Evolutionary conservation across 1,140 invertebrate species (phyloP).

Genomic region (Brachionus asplanchnoidis): DNA sequence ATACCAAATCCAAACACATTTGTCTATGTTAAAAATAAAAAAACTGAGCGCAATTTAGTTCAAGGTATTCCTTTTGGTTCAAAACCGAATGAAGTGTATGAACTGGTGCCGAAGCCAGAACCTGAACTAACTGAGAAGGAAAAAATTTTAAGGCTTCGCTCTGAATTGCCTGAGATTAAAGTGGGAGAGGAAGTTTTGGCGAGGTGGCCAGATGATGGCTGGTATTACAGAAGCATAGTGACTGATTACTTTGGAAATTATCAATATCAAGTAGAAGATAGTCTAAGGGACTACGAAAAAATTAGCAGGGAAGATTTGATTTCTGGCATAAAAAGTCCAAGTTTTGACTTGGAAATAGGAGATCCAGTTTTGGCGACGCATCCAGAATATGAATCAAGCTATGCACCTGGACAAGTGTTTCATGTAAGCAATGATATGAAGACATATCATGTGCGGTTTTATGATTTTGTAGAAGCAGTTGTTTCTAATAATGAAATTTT

Average conservation of each 20-base stretch:
- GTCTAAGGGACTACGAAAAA: neutral
- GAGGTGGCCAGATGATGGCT: slow-evolving; percentile 51
- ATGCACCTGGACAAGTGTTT: slow-evolving; percentile 48
- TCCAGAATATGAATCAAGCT: slow-evolving; percentile 48
- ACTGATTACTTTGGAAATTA: neutral
- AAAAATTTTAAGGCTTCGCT: slow-evolving; percentile 17
- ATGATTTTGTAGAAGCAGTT: slow-evolving; percentile 45
- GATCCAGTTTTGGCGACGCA: slow-evolving; percentile 48
- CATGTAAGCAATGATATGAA: slow-evolving; percentile 43
- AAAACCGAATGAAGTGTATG: slow-evolving; percentile 42
- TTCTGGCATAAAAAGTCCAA: slow-evolving; percentile 46
- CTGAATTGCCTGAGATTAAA: slow-evolving; percentile 21
- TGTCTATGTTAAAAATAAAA: slow-evolving; percentile 23
- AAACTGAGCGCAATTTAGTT: neutral
- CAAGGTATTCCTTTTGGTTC: neutral
- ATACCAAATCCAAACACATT: slow-evolving; percentile 28
- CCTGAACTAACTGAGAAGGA: neutral
- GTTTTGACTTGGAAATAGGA: slow-evolving; percentile 45
- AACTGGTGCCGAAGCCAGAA: neutral
- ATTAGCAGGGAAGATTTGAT: slow-evolving; percentile 42
- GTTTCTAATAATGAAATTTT: slow-evolving; percentile 47
- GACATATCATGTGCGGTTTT: slow-evolving; percentile 46
- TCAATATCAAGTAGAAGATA: slow-evolving; percentile 3
- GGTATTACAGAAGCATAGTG: slow-evolving; percentile 49
- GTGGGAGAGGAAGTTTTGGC: slow-evolving; percentile 49